Percentiles rank a stretch among this genome's conserved stretches.
phyloP scores from a whole-genome alignment of 2,888 invertebrate genomes.

The Zygothrica quintamaculata region DNA sequence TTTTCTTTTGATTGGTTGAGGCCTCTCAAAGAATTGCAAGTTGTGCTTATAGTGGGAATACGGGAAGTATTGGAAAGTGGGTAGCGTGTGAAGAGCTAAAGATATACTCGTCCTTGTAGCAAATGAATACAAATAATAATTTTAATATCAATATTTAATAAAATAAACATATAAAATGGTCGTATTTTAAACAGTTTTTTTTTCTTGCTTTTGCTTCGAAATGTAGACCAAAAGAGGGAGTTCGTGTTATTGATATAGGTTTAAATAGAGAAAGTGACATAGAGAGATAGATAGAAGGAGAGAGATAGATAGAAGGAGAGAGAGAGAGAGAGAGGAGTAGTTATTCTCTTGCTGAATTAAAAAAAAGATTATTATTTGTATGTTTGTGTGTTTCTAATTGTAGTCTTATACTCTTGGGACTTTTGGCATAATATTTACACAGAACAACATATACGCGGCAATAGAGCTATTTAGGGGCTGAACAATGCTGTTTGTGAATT shows the following conservation, averaged over 20 bases:
- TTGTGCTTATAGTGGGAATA: constrained; percentile 46
- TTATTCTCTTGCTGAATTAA: constrained; percentile 70
- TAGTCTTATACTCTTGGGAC: constrained; percentile 18
- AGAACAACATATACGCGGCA: constrained; percentile 85
- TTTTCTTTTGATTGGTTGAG: constrained; percentile 19
- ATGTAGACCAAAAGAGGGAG: too few species aligned
- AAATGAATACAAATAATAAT: constrained; percentile 6
- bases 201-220: too few species aligned
- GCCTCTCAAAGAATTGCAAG: constrained; percentile 33
- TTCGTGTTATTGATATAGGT: too few species aligned
- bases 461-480: constrained; percentile 81
- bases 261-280: too few species aligned
- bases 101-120: constrained; percentile 13
- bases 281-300: constrained; percentile 3
- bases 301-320: constrained; percentile 8
- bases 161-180: too few species aligned
- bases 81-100: constrained; percentile 32
- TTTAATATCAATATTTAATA: neutral
- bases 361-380: constrained; percentile 51
- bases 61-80: constrained; percentile 39
- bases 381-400: constrained; percentile 38
- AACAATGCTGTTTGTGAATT: constrained; percentile 58
- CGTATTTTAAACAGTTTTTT: too few species aligned
- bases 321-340: constrained; percentile 19
- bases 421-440: constrained; percentile 64